These are phyloP conservation scores for Enteromius paludinosus DNA, from an alignment of 2,797 vertebrate species.

Conservation along the genomic window DNA sequence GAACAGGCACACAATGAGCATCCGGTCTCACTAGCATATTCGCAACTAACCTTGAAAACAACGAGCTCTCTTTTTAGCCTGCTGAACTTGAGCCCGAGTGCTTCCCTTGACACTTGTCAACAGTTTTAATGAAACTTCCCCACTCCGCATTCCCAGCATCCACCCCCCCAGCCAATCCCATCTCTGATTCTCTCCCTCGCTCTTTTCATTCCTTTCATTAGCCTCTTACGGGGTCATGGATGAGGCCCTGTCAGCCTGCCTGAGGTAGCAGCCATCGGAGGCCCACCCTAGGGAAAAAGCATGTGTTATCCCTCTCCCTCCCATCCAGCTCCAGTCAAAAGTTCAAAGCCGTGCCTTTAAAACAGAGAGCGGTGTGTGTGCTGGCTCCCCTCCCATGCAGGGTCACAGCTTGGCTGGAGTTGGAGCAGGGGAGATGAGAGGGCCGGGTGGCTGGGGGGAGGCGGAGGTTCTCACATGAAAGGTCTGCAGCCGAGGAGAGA, in stretches of 20 bases:
- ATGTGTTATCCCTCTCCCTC: constrained; percentile 58
- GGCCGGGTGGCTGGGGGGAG: constrained; percentile 58
- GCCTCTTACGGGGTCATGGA: constrained; percentile 74
- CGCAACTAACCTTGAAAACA: constrained; percentile 4
- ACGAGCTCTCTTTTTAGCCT: not conserved
- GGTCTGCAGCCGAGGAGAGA: constrained; percentile 66
- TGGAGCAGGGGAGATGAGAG: constrained; percentile 60
- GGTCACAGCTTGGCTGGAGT: constrained; percentile 61
- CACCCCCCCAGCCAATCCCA: constrained; percentile 66
- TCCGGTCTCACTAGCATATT: constrained; percentile 4
- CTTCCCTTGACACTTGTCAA: constrained; percentile 79
- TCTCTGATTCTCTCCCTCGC: constrained; percentile 62
- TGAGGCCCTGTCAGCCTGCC: constrained; percentile 62
- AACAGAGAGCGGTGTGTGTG: constrained; percentile 55
- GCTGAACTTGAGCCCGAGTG: constrained; percentile 78
- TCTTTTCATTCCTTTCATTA: constrained; percentile 78
- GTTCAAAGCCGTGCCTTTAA: constrained; percentile 64
- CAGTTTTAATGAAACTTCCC: constrained; percentile 76
- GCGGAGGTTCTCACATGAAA: constrained; percentile 64
- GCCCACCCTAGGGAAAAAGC: constrained; percentile 65
- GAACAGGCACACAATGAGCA: not conserved
- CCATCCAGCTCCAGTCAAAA: constrained; percentile 61
- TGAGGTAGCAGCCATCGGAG: constrained; percentile 63
- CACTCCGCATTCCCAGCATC: constrained; percentile 62
- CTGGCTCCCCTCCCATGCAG: constrained; percentile 49